Base-by-base conservation (phyloP, 2,797 vertebrate genomes). In the Gallirallus australis region DNA sequence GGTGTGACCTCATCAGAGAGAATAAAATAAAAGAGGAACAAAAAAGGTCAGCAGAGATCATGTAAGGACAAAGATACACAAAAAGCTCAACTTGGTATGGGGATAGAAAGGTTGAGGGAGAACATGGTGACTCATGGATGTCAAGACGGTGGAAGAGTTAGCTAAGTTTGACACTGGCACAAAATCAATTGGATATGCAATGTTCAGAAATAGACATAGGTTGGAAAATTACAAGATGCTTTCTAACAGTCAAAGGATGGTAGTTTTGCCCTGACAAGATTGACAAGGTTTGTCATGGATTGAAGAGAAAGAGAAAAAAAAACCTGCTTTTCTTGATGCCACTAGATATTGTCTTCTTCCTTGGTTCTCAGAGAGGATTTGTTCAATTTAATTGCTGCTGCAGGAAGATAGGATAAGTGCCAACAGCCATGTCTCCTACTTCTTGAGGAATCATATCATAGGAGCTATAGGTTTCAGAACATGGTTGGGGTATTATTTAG, bases 201-300 rank as follows among this genome's bases (percentile, higher is more conserved):
- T 3, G 4, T 47, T 88, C 82, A 86, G 57, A 94, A 83, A 81
- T n/a, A 88, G n/a, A 69, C 19, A 60, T 69, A 61, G 12, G 25
- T 6, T 90, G 68, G 82, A 94, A 92, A 93, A 78, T 42, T 86
- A 59, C 61, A 82, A 78, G 61, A 60, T 65, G 31, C 78, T 88
- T 88, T 88, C 69, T 71, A 88, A 61, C 45, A 75, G 69, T 59
- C 21, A 21, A 71, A n/a, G 37, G 52, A 52, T 1, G 6, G 50
- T 76, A 30, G 15, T 68, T 94, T 94, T 78, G 24, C 9, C 50
- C 33, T 69, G 69, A 18, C 12, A 78, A 81, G 40, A 57, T 6
- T 90, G 79, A 61, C 83, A 94, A 81, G 5, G 10, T 65, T 95
- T 77, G 48, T 91, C 79, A 28, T 25, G 31, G 45, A 78, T 1